Base-by-base conservation (phyloP, 2,113 vertebrate genomes). In the Ictalurus punctatus region DNA sequence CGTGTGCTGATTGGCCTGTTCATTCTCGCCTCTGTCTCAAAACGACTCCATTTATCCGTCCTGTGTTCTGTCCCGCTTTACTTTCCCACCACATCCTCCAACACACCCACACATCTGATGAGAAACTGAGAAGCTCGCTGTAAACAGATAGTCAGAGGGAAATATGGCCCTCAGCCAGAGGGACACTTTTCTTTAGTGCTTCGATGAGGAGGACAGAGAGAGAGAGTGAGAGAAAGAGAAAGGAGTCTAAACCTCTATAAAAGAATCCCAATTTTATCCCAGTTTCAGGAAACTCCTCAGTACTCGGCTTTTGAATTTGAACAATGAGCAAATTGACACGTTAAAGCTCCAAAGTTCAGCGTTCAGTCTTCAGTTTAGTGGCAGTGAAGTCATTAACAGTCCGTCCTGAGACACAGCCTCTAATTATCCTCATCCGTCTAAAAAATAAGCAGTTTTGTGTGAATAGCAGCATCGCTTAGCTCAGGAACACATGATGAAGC, bases 11-110 rank as follows among this genome's bases (percentile, higher is more conserved):
- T 87, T 30, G 86, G 88, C 63, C 83, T 40, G 74, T 87, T 89
- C 25, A 14, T 56, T 91, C 48, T 89, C 48, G 78, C 56, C 19
- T 85, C 56, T 40, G 56, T 58, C 69, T 90, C 21, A 85, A 88
- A 90, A 86, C 48, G 34, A 85, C 84, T 84, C 84, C 58, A 52
- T 73, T 86, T 63, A 89, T 76, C 87, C 65, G 81, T 88, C 67
- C 85, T 85, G 8, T 12, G 7, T 9, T 79, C 67, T 63, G 54
- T 84, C 30, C 34, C 65, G 6, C 63, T 71, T 69, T 83, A 76
- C 69, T 12, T 61, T 87, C 74, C 48, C 83, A 52, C 37, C 48
- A 61, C 73, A 58, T 52, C 88, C 74, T 80, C 40, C 27, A 65
- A 21, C 21, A 37, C 9, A 14, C 52, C 14, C 23, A 48, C 90